These are phyloP conservation scores for Bufo bufo DNA, from an alignment of 2,113 vertebrate genomes.

Conservation along the genomic window DNA sequence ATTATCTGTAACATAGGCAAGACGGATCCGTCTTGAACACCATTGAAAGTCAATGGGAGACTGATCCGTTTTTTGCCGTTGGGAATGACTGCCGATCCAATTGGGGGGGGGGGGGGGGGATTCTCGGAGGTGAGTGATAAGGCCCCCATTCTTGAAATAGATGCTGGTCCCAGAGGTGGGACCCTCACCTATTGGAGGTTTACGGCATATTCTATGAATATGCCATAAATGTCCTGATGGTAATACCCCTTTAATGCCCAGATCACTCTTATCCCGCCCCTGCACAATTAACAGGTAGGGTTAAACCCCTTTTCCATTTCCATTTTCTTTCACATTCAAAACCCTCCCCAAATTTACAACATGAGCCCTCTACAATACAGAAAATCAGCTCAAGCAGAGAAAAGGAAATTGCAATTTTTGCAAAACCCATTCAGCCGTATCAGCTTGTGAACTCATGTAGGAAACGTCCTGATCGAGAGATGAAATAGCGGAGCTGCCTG, in stretches of 20 bases:
- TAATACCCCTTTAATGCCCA: background rate
- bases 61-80: too few species aligned
- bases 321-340: background rate
- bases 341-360: background rate
- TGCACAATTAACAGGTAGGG: background rate
- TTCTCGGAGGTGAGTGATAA: too few species aligned
- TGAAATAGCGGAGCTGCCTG: background rate
- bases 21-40: too few species aligned
- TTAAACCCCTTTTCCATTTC: background rate
- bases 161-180: too few species aligned
- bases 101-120: too few species aligned
- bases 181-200: too few species aligned
- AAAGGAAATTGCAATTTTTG: slow-evolving; percentile 29
- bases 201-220: too few species aligned
- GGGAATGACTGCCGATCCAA: too few species aligned
- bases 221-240: too few species aligned
- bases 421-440: background rate
- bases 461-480: background rate
- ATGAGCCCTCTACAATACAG: background rate
- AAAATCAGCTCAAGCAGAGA: background rate
- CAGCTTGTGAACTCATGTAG: background rate
- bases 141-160: too few species aligned
- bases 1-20: too few species aligned
- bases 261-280: background rate
- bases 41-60: too few species aligned